Percentiles rank a stretch among this genome's conserved stretches.
phyloP scores from a whole-genome alignment of 2,797 vertebrate species.

The Sciurus carolinensis region DNA sequence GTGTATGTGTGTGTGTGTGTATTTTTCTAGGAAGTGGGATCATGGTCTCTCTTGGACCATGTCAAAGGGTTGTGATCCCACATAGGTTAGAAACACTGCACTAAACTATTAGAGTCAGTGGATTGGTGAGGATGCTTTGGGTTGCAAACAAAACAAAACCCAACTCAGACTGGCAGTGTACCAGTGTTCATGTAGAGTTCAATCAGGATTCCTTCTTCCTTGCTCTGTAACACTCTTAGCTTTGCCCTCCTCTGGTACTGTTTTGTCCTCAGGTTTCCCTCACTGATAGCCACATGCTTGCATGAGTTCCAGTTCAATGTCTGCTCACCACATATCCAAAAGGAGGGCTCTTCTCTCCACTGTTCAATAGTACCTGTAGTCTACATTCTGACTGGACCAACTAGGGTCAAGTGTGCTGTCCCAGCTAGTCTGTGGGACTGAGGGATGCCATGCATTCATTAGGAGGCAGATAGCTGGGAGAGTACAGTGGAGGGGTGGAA shows the following conservation, averaged over 20 bases:
- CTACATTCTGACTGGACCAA: slow-evolving; percentile 1
- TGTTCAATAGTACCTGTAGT: background rate
- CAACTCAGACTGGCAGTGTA: background rate
- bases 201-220: background rate
- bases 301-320: background rate
- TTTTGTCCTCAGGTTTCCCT: background rate
- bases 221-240: background rate
- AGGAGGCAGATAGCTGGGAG: background rate
- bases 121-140: background rate
- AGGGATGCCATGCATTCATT: background rate
- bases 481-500: background rate
- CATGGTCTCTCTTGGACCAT: background rate
- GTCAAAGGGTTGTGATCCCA: background rate
- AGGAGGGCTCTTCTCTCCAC: background rate
- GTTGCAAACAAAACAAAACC: slow-evolving; percentile 25
- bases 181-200: background rate
- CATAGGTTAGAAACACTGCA: background rate
- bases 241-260: background rate
- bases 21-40: background rate
- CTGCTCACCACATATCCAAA: background rate
- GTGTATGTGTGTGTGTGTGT: background rate
- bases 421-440: background rate
- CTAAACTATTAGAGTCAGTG: background rate
- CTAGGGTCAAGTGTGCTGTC: background rate
- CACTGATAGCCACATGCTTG: background rate